phyloP scores from a whole-genome alignment of 2,797 vertebrate genomes.

The Micropoecilia bifurca region DNA sequence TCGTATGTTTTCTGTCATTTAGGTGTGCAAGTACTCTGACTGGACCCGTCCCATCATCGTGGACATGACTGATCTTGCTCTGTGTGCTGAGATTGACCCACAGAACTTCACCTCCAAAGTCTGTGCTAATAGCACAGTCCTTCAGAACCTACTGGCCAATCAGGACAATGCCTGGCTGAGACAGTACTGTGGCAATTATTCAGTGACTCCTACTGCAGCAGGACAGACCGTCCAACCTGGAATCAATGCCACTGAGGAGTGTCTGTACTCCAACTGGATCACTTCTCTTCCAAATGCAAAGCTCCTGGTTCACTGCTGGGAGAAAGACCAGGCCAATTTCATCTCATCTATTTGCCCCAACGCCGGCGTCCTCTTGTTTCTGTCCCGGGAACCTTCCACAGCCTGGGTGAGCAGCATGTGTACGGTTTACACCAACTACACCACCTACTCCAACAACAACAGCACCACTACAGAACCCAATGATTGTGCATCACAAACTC shows the following conservation, averaged over 20 bases:
- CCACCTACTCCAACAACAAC: slow-evolving; percentile 24
- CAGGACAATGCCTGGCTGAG: slow-evolving; percentile 83
- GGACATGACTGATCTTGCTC: slow-evolving; percentile 82
- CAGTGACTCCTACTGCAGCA: slow-evolving; percentile 11
- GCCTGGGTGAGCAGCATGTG: slow-evolving; percentile 80
- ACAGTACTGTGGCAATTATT: slow-evolving; percentile 74
- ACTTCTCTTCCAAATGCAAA: slow-evolving; percentile 62
- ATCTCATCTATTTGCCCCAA: slow-evolving; percentile 73
- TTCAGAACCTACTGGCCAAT: slow-evolving; percentile 81
- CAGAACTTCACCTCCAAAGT: slow-evolving; percentile 79
- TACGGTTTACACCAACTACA: slow-evolving; percentile 66
- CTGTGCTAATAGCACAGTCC: slow-evolving; percentile 72
- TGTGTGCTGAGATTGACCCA: slow-evolving; percentile 79
- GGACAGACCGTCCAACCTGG: slow-evolving; percentile 27
- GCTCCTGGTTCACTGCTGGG: slow-evolving; percentile 81
- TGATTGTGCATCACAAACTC: slow-evolving; percentile 66
- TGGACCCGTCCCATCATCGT: slow-evolving; percentile 80
- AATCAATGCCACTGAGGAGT: slow-evolving; percentile 68
- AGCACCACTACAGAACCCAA: slow-evolving; percentile 15
- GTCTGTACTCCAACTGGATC: slow-evolving; percentile 80
- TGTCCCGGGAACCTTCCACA: slow-evolving; percentile 72
- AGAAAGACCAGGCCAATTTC: slow-evolving; percentile 80
- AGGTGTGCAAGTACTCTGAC: slow-evolving; percentile 78
- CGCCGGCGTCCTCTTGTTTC: slow-evolving; percentile 50
- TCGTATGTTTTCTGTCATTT: slow-evolving; percentile 4